phyloP scores from a whole-genome alignment of 2,113 vertebrate species.

The Rhipidura dahli region DNA sequence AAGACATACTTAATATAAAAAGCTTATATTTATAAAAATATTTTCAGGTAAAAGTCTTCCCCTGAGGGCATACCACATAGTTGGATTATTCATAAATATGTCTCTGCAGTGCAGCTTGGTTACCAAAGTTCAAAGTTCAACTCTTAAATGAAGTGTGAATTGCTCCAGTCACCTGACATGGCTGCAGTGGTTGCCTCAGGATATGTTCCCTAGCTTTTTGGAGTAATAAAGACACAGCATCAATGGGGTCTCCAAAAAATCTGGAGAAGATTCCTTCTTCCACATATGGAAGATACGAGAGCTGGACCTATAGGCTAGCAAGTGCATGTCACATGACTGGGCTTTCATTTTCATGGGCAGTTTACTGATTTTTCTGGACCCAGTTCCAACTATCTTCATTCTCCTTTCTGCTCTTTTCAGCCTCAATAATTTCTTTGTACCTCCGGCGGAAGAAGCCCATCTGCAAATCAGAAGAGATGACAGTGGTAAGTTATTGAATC shows the following conservation, averaged over 20 bases:
- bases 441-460: constrained; percentile 97
- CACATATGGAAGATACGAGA: constrained; percentile 99
- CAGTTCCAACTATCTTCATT: constrained; percentile 97
- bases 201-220: constrained; percentile 64
- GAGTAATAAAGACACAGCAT: constrained; percentile 78
- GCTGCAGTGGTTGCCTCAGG: constrained; percentile 75
- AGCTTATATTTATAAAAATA: constrained; percentile 92
- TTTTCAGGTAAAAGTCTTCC: constrained; percentile 86
- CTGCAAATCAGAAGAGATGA: constrained; percentile 70
- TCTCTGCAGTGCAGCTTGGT: constrained; percentile 74
- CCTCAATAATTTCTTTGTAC: constrained; percentile 97
- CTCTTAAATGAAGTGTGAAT: constrained; percentile 71
- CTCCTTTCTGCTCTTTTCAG: constrained; percentile 94
- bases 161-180: constrained; percentile 74
- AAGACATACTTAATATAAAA: constrained; percentile 88
- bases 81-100: constrained; percentile 82
- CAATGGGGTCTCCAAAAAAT: constrained; percentile 91
- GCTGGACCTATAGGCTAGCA: constrained; percentile 71
- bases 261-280: constrained; percentile 99
- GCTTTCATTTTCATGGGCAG: constrained; percentile 39
- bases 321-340: constrained; percentile 65
- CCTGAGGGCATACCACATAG: constrained; percentile 91
- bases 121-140: constrained; percentile 71
- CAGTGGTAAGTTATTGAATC: neutral
- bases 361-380: constrained; percentile 94